Conservation (phyloP, 2,113 vertebrate species). For the Podarcis cretensis region DNA sequence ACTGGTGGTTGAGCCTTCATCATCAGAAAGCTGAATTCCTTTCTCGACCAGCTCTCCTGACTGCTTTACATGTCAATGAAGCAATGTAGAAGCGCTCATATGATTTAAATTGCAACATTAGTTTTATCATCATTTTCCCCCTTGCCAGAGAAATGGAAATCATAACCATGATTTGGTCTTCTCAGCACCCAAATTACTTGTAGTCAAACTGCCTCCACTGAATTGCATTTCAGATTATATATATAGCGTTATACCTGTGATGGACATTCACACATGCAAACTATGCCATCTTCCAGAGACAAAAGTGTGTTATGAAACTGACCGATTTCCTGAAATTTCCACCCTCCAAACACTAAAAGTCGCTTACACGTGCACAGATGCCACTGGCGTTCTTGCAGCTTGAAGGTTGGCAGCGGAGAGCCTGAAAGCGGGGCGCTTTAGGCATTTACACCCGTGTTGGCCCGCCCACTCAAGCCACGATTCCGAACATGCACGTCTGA, state of each 20-base stretch:
- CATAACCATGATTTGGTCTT: background rate
- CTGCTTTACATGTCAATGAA: background rate
- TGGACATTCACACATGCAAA: background rate
- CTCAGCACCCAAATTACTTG: background rate
- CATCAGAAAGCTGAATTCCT: background rate
- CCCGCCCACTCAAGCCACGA: background rate
- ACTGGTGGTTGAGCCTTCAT: background rate
- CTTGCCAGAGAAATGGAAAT: background rate
- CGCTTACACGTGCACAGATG: background rate
- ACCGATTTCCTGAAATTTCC: background rate
- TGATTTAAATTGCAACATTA: background rate
- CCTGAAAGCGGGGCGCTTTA: background rate
- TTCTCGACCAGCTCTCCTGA: background rate
- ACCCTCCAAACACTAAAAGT: background rate
- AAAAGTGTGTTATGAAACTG: background rate
- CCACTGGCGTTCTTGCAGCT: background rate
- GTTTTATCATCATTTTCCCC: background rate
- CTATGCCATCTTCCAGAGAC: background rate
- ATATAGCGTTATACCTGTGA: background rate
- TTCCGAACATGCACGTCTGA: background rate
- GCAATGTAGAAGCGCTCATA: background rate
- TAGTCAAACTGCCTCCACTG: background rate
- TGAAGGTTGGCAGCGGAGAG: background rate
- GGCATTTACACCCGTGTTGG: too few species aligned
- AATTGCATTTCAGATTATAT: background rate